Evolutionary conservation across 53 echinoderm and acorn worm species (phyloP), one percentile per base, ranked within the genome.

Genomic region (Glandiceps talaboti): DNA sequence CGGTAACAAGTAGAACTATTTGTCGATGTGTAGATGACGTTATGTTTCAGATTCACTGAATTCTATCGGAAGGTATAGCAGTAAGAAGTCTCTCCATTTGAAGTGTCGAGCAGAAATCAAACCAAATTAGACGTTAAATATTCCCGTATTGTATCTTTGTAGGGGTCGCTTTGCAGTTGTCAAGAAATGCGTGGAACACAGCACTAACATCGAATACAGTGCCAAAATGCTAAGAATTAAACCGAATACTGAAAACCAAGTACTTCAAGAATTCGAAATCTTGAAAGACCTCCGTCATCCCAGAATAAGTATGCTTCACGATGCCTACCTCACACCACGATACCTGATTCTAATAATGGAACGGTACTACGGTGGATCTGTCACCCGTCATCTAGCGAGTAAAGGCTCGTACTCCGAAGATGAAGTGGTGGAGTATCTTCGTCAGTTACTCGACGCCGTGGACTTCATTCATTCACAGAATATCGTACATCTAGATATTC

Each of bases 141-240:
- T n/a, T n/a, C n/a, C n/a, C n/a, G n/a, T n/a, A n/a, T n/a, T n/a
- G 1, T 78, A 28, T 64, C 77, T 27, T 78, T 30, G 10, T 82
- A 92, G 94, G 80, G 94, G 94, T 26, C 85, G 94, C 45, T 92
- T 87, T 75, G 85, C 94, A 6, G 87, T 94, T n/a, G 84, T 94
- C 12, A 82, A 86, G 29, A 88, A 90, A 32, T 94, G 94, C 73
- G 84, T 88, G 32, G 88, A 88, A 79, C 84, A 86, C 64, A 89
- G 80, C 30, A 94, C 92, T 25, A 90, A 91, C 74, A 90, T 86
- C 33, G 94, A 94, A 75, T 88, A 92, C 74, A 90, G 87, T 0
- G 94, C 92, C 29, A 94, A 94, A 86, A 88, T 94, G 27, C 79
- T 92, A 77, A 32, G 80, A 1, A 79, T 85, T 29, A 82, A 84